Evolutionary conservation across 2,888 invertebrate species (phyloP), one percentile per base, ranked within the genome.

Genomic region (Neria commutata): DNA sequence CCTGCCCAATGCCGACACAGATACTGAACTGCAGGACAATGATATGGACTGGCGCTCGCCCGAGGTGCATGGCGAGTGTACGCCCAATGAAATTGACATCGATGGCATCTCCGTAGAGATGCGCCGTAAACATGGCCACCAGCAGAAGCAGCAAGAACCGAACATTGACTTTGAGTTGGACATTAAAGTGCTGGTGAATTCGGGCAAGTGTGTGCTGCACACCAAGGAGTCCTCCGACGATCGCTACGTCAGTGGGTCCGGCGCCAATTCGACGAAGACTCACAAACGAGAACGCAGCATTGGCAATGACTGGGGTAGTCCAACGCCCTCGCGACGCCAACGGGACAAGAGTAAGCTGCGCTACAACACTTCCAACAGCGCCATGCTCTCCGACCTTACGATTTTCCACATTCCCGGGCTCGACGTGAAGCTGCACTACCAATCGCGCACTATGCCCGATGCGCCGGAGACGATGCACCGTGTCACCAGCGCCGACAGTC

Each of bases 81-180:
- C 76, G n/a, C 74, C 78, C n/a, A 75, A 75, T 19, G 80, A 81
- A 66, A 84, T 89, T 8, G 86, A 87, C 46, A 85, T 88, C 40
- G 88, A 88, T 65, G 88, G 87, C 2, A 87, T 86, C 60, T 85
- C 85, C 45, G 87, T 89, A 3, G 86, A 88, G 68, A 80, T 89
- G 67, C 81, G 89, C 25, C 86, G 85, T 52, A 88, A 87, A 68
- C 75, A 76, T 57, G 75, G 74, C n/a, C 72, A 83, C 73, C 56
- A 65, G 11, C 81, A 80, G 37, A 82, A 82, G 51, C 81, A 79
- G 56, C 21, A 90, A 55, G 95, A 95, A 74, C 95, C 97, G 0
- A 95, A 93, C 76, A 93, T 98, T 55, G 97, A 98, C 81, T 91
- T 98, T 75, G 96, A 98, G 78, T 83, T 98, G 69, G 97, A 97